Base-by-base conservation (phyloP, 1,140 invertebrate species). In the Cheumatopsyche charites region DNA sequence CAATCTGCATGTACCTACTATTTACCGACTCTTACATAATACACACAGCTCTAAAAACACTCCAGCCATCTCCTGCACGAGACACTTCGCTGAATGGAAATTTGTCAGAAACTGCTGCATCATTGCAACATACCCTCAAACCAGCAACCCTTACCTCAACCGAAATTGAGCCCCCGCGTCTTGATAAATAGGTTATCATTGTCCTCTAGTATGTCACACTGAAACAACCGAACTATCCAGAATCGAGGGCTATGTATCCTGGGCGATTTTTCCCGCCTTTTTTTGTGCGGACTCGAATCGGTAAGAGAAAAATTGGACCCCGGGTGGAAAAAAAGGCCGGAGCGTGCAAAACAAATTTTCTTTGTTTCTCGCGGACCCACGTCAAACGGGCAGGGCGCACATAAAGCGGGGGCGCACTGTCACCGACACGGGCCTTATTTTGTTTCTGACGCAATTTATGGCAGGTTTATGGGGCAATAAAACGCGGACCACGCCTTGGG, bases 381-480 rank as follows among this genome's bases (percentile, higher is more conserved):
- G 61, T 69, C 67, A 73, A 72, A 70, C 19, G 66, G 58, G 6
- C 70, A 47, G 73, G 3, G 29, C 29, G 9, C 29, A 36, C 65
- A 70, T 71, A 75, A 73, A 73, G 58, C 71, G 71, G 49, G 47
- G 29, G 71, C 9, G 65, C 43, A 70, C 66, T 75, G 71, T 73
- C 71, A 63, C 61, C 61, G 71, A 73, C 74, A 75, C 71, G 72
- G 67, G 71, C 71, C 74, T 75, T 75, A 75, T 73, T 75, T 75
- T 73, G 74, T 75, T 75, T 75, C 71, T 68, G 71, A 72, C 67
- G 71, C 74, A 69, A 75, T 75, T 75, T 75, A 75, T 75, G 67
- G 71, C 71, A 69, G 74, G 74, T 73, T 75, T 75, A 75, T 67
- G 72, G 74, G 71, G 67, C 74, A 75, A 73, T 75, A 75, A 75